Base-by-base conservation (phyloP, 2,113 vertebrate species). In the Desmodus rotundus region DNA sequence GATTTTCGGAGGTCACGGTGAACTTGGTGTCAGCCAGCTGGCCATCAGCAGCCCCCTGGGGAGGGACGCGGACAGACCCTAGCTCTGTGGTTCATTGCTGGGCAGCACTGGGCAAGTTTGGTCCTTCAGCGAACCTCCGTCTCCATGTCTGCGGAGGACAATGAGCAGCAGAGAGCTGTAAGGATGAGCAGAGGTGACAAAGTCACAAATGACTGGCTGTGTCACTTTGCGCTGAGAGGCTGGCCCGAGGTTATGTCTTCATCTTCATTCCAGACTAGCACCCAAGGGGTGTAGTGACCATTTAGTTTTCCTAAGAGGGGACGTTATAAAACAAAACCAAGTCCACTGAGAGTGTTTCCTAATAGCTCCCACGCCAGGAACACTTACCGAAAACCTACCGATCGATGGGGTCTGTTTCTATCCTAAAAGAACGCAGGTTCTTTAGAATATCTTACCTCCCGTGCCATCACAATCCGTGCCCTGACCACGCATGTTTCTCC, bases 351-450 rank as follows among this genome's bases (percentile, higher is more conserved):
- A 3, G 5, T 8, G 33, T 41, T 17, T 6, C 52, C 52, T 19
- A 2, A 13, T 10, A 20, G 12, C 3, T 31, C 61, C 12, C 0
- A 0, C 47, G 12, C n/a, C 1, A 2, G 36, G 31, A 17, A 54
- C 4, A 0, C 0, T 14, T 7, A 4, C 2, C 11, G 3, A 1
- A 2, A 24, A 15, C 19, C 0, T 0, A 11, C 31, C 36, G 8
- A 16, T 10, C 36, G 0, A 4, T 12, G 4, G 4, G 14, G 15
- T 38, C 17, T 15, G 3, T 50, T n/a, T 61, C 7, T 9, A 0
- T 24, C 5, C 2, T 6, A 14, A 4, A 10, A 4, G 3, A 10
- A 9, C 2, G 11, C 5, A 2, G 28, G 0, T 36, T 22, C 1
- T 19, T 12, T 6, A 13, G 3, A 15, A 0, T 3, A 0, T 9